Percentiles rank a stretch among this genome's conserved stretches.
These are phyloP conservation scores for Lophius americanus DNA, from an alignment of 2,797 vertebrate genomes.

Conservation along the genomic window DNA sequence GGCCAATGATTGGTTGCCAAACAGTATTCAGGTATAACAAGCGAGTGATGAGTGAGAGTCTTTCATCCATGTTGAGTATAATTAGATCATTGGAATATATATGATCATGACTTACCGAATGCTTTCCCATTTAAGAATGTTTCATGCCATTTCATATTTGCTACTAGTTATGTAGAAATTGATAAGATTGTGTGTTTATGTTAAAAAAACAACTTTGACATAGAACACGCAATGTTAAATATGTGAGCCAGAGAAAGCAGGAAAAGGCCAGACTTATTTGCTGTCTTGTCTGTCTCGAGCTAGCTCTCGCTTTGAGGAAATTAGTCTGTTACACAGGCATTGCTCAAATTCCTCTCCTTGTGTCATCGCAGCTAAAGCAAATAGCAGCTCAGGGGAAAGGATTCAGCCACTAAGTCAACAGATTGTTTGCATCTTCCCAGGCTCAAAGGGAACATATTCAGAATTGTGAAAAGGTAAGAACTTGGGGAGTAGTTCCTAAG, in stretches of 20 bases:
- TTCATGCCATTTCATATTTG: slow-evolving; percentile 34
- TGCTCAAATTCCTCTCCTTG: slow-evolving; percentile 76
- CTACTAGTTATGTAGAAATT: slow-evolving; percentile 9
- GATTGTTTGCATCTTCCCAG: slow-evolving; percentile 67
- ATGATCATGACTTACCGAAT: slow-evolving; percentile 28
- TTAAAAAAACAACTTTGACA: background rate
- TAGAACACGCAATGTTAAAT: background rate
- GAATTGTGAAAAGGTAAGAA: slow-evolving; percentile 62
- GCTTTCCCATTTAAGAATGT: slow-evolving; percentile 17
- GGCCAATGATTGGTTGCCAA: slow-evolving; percentile 3
- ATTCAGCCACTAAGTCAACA: slow-evolving; percentile 70
- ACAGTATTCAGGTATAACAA: slow-evolving; percentile 22
- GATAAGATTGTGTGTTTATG: background rate
- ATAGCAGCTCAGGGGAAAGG: slow-evolving; percentile 69
- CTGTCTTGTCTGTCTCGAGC: slow-evolving; percentile 63
- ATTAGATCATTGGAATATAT: slow-evolving; percentile 40
- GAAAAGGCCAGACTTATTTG: slow-evolving; percentile 62
- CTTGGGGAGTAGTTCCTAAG: slow-evolving; percentile 39
- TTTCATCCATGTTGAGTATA: slow-evolving; percentile 19
- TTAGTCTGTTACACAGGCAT: slow-evolving; percentile 69
- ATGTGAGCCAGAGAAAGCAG: slow-evolving; percentile 34
- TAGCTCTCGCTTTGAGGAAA: slow-evolving; percentile 65
- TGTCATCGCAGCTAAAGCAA: slow-evolving; percentile 75
- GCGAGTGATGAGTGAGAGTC: slow-evolving; percentile 23
- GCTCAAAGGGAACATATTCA: slow-evolving; percentile 64